A percentile compares a stretch with the other conserved stretches of the same genome.
phyloP scores from a whole-genome alignment of 2,113 vertebrate species.

The Podocnemis expansa region DNA sequence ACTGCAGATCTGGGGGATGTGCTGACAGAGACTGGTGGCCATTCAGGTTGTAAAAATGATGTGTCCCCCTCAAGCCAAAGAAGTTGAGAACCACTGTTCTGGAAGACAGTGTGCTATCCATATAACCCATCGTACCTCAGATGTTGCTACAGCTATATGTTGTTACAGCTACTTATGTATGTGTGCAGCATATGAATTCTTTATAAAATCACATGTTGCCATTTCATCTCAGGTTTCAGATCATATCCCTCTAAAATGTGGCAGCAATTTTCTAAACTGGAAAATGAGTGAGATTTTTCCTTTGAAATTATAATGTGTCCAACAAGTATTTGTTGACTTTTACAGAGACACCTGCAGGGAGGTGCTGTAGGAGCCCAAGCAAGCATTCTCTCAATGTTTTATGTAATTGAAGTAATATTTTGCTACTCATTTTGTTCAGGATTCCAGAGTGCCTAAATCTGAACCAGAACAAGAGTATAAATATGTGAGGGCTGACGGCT shows the following conservation, averaged over 20 bases:
- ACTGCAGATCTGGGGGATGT: too few relatives aligned
- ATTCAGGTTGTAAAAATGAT: too few relatives aligned
- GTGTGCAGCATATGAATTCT: not conserved
- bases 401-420: constrained; percentile 20
- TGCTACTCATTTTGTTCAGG: not conserved
- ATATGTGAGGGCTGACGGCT: constrained; percentile 22
- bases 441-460: not conserved
- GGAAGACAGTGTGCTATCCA: constrained; percentile 51
- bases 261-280: not conserved
- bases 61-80: too few relatives aligned
- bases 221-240: constrained; percentile 36
- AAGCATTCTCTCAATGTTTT: constrained; percentile 25
- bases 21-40: too few relatives aligned
- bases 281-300: constrained; percentile 5
- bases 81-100: too few relatives aligned
- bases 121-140: not conserved
- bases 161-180: not conserved
- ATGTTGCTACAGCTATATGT: constrained; percentile 25
- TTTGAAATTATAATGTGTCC: not conserved
- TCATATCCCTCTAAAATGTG: constrained; percentile 1
- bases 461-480: constrained; percentile 25
- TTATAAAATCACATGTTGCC: not conserved
- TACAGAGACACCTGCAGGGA: not conserved
- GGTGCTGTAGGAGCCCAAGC: constrained; percentile 15
- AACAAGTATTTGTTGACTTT: constrained; percentile 41